phyloP scores from a whole-genome alignment of 2,113 vertebrate genomes.

The Coptodon bakossiorum region DNA sequence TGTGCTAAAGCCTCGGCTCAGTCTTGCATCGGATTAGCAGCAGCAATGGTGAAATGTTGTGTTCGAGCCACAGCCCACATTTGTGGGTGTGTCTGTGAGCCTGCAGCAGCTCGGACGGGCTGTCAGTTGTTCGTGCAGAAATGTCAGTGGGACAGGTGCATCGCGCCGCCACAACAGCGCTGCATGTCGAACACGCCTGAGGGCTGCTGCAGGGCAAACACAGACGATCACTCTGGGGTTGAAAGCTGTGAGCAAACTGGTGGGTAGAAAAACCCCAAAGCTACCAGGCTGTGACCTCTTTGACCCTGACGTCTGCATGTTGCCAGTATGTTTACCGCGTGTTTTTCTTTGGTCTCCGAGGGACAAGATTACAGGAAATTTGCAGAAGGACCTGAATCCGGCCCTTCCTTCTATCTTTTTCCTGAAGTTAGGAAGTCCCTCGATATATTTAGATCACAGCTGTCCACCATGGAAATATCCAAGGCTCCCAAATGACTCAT shows the following conservation, averaged over 20 bases:
- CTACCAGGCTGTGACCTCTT: background rate
- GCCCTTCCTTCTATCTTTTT: slow-evolving; percentile 50
- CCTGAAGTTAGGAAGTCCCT: slow-evolving; percentile 66
- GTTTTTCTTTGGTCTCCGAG: background rate
- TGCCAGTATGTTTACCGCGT: background rate
- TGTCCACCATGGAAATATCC: slow-evolving; percentile 62
- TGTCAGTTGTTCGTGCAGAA: background rate
- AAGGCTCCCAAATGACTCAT: slow-evolving; percentile 41
- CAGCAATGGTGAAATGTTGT: background rate
- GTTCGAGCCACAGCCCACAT: background rate
- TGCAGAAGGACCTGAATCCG: slow-evolving; percentile 24
- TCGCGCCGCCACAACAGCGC: background rate
- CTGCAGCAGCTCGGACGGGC: background rate
- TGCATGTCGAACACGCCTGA: background rate
- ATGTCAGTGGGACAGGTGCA: slow-evolving; percentile 14
- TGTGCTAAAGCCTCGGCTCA: background rate
- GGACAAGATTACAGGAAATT: slow-evolving; percentile 43
- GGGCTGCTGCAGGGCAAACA: background rate
- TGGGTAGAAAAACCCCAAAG: background rate
- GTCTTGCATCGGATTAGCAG: background rate
- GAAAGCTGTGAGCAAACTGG: background rate
- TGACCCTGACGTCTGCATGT: background rate
- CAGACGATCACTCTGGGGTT: background rate
- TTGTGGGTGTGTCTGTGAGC: background rate
- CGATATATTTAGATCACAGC: slow-evolving; percentile 73